Conservation (phyloP, 2,797 vertebrate genomes). For the Acrocephalus scirpaceus region DNA sequence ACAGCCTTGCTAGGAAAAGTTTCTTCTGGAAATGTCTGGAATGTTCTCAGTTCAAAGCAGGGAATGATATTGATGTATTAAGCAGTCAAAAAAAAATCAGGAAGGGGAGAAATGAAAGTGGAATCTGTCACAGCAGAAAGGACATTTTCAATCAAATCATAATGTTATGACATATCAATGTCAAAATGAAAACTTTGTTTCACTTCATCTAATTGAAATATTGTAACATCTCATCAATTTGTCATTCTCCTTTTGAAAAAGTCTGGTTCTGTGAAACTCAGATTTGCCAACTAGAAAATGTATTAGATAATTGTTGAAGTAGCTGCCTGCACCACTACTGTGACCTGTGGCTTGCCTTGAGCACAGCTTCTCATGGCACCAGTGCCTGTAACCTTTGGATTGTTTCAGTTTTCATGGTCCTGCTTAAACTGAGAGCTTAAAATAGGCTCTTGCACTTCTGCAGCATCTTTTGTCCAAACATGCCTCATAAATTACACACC, state of each 20-base stretch:
- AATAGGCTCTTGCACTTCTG: background rate
- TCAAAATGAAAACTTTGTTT: constrained; percentile 36
- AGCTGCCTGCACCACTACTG: background rate
- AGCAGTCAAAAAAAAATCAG: background rate
- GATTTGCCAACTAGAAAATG: background rate
- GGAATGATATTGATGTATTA: background rate
- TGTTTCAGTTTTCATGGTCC: background rate
- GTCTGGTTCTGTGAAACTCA: background rate
- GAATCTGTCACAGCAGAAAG: constrained; percentile 25
- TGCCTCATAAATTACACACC: background rate
- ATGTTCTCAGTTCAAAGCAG: background rate
- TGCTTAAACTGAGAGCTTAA: background rate
- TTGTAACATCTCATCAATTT: background rate
- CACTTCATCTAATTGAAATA: constrained; percentile 38
- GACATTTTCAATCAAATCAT: constrained; percentile 38
- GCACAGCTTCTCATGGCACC: background rate
- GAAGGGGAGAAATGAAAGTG: background rate
- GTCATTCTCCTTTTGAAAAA: background rate
- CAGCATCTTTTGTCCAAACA: background rate
- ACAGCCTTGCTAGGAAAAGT: background rate
- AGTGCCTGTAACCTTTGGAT: background rate
- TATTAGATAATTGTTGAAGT: background rate
- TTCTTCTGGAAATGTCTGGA: background rate
- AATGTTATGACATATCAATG: constrained; percentile 20
- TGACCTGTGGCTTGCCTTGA: background rate